These are phyloP conservation scores for Sterrhoptilus dennistouni DNA, from an alignment of 2,113 vertebrate species.

Conservation along the genomic window DNA sequence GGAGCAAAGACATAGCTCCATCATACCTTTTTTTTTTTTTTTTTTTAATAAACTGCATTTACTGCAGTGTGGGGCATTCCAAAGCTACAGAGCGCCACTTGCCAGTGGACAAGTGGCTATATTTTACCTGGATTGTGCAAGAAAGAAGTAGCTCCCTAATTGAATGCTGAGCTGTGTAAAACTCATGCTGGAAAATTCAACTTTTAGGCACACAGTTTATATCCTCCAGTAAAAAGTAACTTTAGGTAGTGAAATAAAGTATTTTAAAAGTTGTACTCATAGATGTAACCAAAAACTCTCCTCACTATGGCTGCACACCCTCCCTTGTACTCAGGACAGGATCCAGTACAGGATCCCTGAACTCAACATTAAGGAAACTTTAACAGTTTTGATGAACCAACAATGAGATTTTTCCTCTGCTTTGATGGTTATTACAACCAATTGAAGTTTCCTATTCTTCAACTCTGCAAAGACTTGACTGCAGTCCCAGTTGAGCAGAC, in stretches of 20 bases:
- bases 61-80: not conserved
- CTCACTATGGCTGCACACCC: not conserved
- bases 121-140: not conserved
- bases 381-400: not conserved
- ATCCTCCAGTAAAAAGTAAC: not conserved
- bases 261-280: not conserved
- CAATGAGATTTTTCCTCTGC: not conserved
- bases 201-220: not conserved
- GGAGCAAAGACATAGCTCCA: conserved; percentile 28
- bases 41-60: not conserved
- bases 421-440: not conserved
- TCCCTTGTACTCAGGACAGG: not conserved
- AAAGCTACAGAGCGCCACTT: conserved; percentile 58
- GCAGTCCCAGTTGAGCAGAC: not conserved
- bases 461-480: not conserved
- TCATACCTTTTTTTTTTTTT: not conserved
- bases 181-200: not conserved
- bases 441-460: not conserved
- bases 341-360: not conserved
- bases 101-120: not conserved
- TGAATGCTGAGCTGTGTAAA: not conserved
- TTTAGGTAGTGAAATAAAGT: not conserved
- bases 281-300: not conserved
- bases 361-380: not conserved
- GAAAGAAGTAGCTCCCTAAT: not conserved